Base-by-base conservation (phyloP, 1,140 invertebrate species). In the Temnothorax longispinosus region DNA sequence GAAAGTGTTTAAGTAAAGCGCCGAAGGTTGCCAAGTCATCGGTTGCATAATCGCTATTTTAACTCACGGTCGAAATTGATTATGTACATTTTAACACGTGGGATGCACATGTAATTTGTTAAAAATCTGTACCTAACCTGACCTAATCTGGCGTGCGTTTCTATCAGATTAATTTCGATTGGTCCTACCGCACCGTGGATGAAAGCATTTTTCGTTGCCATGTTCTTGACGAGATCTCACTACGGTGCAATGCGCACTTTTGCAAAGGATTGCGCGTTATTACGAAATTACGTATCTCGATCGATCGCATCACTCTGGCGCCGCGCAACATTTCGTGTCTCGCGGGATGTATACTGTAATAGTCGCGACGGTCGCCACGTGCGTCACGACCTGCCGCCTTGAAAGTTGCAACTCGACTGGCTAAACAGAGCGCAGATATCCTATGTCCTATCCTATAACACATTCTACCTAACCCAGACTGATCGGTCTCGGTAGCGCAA, bases 341-440 rank as follows among this genome's bases (percentile, higher is more conserved):
- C 58, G 67, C 50, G 44, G 69, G 47, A 84, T 8, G 44, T 72
- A 65, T 56, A 27, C 27, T 27, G 27, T 27, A 27, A 27, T 27
- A 27, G n/a, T 38, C 41, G 41, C 35, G 50, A 60, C 3, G 13
- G 11, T 32, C 60, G 74, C 15, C 71, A 52, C 50, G 15, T 32
- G 32, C 69, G 62, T 35, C n/a, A 56, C 72, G 64, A 54, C 88
- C 47, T 41, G 18, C 84, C 47, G 32, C 21, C 21, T 27, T 35
- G 72, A 56, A 76, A 81, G 87, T 58, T 62, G 38, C 15, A 64
- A 64, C 74, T n/a, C 82, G 47, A 89, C 87, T 89, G 88, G 7
- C 58, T 50, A 71, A 89, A 80, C 75, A 71, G 67, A 76, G 71
- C 67, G 32, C 76, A 50, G 27, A 44, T 27, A 56, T 76, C 32